phyloP scores from a whole-genome alignment of 2,888 invertebrate genomes.

The Cheilosia soror region DNA sequence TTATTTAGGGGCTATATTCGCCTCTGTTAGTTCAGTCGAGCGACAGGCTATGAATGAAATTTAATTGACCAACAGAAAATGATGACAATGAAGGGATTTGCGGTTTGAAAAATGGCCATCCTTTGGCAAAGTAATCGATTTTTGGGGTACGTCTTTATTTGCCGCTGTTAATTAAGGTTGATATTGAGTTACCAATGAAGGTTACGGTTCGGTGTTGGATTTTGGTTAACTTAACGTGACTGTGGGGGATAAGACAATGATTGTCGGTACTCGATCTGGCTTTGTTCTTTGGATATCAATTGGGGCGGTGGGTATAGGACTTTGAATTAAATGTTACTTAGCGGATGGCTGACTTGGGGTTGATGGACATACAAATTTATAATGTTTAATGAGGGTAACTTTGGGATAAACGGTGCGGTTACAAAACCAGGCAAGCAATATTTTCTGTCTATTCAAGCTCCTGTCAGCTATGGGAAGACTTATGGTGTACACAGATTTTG shows the following conservation, averaged over 20 bases:
- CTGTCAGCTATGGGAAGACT: no score
- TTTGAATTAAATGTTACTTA: conserved; percentile 24
- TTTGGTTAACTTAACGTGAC: conserved; percentile 36
- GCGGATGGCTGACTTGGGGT: not conserved
- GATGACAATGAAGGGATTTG: conserved; percentile 60
- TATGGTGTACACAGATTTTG: no score
- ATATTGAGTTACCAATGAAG: conserved; percentile 29
- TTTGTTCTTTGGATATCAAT: conserved; percentile 1
- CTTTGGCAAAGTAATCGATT: conserved; percentile 40
- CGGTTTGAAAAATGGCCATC: conserved; percentile 49
- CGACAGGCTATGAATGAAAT: conserved; percentile 48
- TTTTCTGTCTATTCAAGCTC: no score
- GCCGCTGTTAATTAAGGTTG: conserved; percentile 50
- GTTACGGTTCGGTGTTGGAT: conserved; percentile 19
- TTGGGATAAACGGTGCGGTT: conserved; percentile 12
- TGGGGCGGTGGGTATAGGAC: not conserved
- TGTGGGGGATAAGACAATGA: conserved; percentile 40
- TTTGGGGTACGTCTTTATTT: conserved; percentile 36
- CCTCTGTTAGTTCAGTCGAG: conserved; percentile 24
- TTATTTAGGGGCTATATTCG: conserved; percentile 17
- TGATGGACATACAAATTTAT: not conserved
- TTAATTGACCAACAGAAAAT: conserved; percentile 58
- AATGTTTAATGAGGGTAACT: conserved; percentile 19
- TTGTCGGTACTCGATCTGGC: conserved; percentile 5
- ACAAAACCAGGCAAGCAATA: not conserved